Percentiles rank a stretch among this genome's conserved stretches.
phyloP scores from a whole-genome alignment of 2,888 invertebrate genomes.

The Apotomis capreana region DNA sequence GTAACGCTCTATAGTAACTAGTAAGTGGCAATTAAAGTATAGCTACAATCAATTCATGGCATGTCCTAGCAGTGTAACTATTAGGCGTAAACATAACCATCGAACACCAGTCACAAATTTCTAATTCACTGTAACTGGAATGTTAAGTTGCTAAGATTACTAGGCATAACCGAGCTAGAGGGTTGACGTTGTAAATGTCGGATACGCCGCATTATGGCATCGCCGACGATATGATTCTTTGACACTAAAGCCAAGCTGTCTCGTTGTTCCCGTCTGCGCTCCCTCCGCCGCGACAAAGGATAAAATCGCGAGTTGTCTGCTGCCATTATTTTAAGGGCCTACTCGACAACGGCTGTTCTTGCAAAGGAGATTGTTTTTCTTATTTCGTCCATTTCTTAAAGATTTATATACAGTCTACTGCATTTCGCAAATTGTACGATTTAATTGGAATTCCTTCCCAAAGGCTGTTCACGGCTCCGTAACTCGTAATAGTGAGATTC shows the following conservation, averaged over 20 bases:
- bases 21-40: too few species aligned
- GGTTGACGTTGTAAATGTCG: constrained; percentile 10
- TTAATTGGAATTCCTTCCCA: constrained; percentile 15
- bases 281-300: constrained; percentile 35
- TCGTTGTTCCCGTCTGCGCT: constrained; percentile 22
- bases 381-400: constrained; percentile 14
- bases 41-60: too few species aligned
- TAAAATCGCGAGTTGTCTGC: constrained; percentile 38
- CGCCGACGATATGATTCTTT: constrained; percentile 22
- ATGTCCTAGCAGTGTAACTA: too few species aligned
- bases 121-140: background rate
- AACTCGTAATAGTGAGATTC: constrained; percentile 13
- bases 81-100: too few species aligned
- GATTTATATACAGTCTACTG: constrained; percentile 31
- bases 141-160: background rate
- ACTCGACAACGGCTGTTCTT: constrained; percentile 33
- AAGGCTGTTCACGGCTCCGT: constrained; percentile 7
- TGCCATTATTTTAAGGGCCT: constrained; percentile 41
- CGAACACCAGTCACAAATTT: background rate
- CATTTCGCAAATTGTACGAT: background rate
- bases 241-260: constrained; percentile 29
- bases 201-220: constrained; percentile 13
- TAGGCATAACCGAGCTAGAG: background rate
- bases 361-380: constrained; percentile 28
- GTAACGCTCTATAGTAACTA: too few species aligned